phyloP scores from a whole-genome alignment of 2,113 vertebrate genomes.

The Pseudolaguvia tuberculata region DNA sequence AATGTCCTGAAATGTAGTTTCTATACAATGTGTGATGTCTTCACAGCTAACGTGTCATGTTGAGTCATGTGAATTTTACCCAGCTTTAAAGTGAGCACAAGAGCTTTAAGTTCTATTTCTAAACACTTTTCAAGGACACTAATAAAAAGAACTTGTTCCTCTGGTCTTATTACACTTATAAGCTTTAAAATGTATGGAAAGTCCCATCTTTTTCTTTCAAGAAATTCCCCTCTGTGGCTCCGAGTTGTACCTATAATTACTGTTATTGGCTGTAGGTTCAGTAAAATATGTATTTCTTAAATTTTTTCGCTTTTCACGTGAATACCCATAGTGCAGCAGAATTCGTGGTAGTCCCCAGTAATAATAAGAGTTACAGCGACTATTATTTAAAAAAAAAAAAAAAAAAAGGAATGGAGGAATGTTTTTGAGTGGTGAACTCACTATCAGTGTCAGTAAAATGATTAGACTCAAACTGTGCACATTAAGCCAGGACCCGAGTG shows the following conservation, averaged over 20 bases:
- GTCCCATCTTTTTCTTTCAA: conserved; percentile 38
- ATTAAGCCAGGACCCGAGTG: conserved; percentile 59
- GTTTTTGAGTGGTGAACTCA: conserved; percentile 45
- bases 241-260: conserved; percentile 16
- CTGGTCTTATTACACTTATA: conserved; percentile 35
- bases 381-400: conserved; percentile 29
- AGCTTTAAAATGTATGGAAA: conserved; percentile 40
- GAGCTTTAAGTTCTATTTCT: conserved; percentile 42
- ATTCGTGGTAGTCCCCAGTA: not conserved
- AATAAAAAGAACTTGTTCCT: conserved; percentile 35
- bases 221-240: conserved; percentile 39
- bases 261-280: conserved; percentile 17
- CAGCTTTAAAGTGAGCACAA: conserved; percentile 59
- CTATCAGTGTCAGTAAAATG: conserved; percentile 61
- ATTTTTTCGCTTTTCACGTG: not conserved
- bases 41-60: conserved; percentile 44
- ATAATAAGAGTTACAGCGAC: conserved; percentile 22
- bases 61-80: conserved; percentile 56
- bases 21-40: conserved; percentile 35
- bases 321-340: not conserved
- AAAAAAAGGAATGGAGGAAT: conserved; percentile 14
- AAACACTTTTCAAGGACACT: conserved; percentile 43
- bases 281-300: conserved; percentile 18
- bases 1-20: conserved; percentile 35
- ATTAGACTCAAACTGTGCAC: conserved; percentile 61